phyloP scores from a whole-genome alignment of 1,140 invertebrate genomes.

The Camponotus vicinus region DNA sequence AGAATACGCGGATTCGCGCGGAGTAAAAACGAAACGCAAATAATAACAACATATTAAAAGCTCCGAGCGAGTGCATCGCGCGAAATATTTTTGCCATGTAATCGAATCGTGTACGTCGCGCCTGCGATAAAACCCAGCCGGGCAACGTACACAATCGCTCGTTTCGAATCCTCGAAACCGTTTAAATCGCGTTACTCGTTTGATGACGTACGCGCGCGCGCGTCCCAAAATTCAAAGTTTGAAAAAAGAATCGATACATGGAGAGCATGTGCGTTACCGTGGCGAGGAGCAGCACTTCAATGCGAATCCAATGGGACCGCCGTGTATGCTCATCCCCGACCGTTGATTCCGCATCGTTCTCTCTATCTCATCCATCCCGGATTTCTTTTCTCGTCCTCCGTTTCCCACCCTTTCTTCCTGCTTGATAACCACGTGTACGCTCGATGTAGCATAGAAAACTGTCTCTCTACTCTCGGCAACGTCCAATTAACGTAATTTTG shows the following conservation, averaged over 20 bases:
- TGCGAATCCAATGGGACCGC: conserved; percentile 71
- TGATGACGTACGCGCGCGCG: conserved; percentile 42
- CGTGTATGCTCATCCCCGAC: conserved; percentile 41
- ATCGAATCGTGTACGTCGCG: conserved; percentile 70
- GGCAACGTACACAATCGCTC: conserved; percentile 58
- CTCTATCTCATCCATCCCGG: conserved; percentile 35
- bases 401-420: conserved; percentile 29
- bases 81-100: conserved; percentile 72
- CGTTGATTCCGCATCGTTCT: conserved; percentile 33
- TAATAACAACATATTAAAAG: conserved; percentile 71
- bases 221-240: conserved; percentile 74
- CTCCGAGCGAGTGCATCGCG: conserved; percentile 54
- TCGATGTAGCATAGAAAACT: conserved; percentile 76
- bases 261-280: conserved; percentile 71
- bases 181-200: conserved; percentile 63
- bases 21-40: conserved; percentile 66
- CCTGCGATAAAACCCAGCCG: conserved; percentile 68
- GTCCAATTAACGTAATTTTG: conserved; percentile 79
- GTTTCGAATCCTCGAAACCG: conserved; percentile 68
- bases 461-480: conserved; percentile 73
- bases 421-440: conserved; percentile 66
- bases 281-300: conserved; percentile 72
- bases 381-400: not conserved
- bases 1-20: conserved; percentile 51
- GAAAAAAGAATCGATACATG: conserved; percentile 79